A percentile compares a stretch with the other conserved stretches of the same genome.
Conservation (phyloP, 2,888 invertebrate species). For the Apamea sordens region DNA sequence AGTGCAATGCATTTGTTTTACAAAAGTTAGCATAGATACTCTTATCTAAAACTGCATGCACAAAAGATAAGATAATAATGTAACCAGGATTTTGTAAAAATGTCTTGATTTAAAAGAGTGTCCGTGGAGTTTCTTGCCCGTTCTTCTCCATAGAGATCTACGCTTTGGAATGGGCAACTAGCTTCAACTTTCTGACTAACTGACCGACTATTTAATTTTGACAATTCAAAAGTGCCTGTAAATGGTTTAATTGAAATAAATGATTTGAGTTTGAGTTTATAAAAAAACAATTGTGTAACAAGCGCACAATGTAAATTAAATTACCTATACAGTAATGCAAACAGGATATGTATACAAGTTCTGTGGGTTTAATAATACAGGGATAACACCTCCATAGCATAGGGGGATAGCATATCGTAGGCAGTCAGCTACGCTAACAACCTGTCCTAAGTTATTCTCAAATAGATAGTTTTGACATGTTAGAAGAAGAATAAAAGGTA, state of each 20-base stretch:
- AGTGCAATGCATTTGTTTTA: slow-evolving; percentile 59
- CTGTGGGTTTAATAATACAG: background rate
- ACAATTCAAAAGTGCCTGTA: too few species aligned
- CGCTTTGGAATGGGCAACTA: too few species aligned
- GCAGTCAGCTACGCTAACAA: too few species aligned
- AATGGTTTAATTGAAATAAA: too few species aligned
- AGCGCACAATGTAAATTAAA: background rate
- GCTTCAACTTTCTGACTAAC: too few species aligned
- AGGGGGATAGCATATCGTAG: background rate
- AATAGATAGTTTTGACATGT: background rate
- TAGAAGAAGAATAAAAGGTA: background rate
- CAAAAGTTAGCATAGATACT: background rate
- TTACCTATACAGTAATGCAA: background rate
- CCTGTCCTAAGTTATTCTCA: background rate
- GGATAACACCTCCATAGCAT: background rate
- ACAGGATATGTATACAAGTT: background rate
- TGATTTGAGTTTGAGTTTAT: too few species aligned
- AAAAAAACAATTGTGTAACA: background rate
- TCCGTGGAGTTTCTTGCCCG: too few species aligned
- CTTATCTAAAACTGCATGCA: background rate
- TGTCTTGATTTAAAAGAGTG: too few species aligned
- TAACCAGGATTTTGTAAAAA: too few species aligned
- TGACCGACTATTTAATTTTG: too few species aligned
- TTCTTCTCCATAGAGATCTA: too few species aligned
- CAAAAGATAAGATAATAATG: background rate